Conservation (phyloP, 1,140 invertebrate genomes). For the Scylla paramamosain region DNA sequence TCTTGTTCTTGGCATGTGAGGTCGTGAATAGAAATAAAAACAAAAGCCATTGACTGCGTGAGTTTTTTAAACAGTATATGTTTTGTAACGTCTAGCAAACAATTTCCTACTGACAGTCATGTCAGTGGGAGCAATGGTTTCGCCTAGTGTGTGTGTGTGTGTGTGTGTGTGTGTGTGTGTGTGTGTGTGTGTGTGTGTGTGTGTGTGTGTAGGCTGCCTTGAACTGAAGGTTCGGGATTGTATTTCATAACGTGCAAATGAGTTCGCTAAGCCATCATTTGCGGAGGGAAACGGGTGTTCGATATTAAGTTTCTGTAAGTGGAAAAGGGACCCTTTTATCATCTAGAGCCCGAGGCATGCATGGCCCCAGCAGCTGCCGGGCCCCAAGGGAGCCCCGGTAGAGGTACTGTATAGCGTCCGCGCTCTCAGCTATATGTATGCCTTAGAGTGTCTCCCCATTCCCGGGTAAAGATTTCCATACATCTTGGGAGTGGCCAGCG, state of each 20-base stretch:
- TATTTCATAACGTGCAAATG: no score
- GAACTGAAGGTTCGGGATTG: no score
- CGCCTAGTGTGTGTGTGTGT: not conserved
- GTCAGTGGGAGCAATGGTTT: no score
- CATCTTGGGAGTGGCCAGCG: not conserved
- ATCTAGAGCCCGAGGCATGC: not conserved
- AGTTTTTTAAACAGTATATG: not conserved
- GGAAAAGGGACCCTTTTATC: not conserved
- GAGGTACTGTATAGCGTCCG: not conserved
- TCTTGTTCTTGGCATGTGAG: not conserved
- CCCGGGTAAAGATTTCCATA: not conserved
- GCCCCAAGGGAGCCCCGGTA: not conserved
- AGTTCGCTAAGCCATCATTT: not conserved
- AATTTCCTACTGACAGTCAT: no score
- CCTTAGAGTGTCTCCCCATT: not conserved
- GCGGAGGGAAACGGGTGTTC: not conserved
- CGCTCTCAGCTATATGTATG: no score
- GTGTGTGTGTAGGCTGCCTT: not conserved
- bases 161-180: not conserved
- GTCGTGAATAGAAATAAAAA: not conserved
- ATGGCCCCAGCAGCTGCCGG: not conserved
- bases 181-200: constrained; percentile 19
- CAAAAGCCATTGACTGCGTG: not conserved
- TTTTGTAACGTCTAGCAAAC: no score
- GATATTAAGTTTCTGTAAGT: not conserved